These are phyloP conservation scores for Plectropomus leopardus DNA, from an alignment of 2,113 vertebrate species.

Conservation along the genomic window DNA sequence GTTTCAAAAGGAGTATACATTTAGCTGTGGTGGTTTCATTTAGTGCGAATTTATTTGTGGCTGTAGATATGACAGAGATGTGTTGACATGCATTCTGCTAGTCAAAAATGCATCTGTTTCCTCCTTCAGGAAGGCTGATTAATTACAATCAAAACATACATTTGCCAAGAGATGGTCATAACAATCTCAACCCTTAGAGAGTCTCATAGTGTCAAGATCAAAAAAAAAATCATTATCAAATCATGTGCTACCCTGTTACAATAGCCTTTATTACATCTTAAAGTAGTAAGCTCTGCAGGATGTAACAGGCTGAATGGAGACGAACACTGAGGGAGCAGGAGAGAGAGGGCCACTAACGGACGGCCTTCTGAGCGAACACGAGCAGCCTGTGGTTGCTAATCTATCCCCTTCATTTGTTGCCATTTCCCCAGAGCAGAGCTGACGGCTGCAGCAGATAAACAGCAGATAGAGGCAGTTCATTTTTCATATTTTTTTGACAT, in stretches of 20 bases:
- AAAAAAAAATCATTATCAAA: conserved; percentile 13
- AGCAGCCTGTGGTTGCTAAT: conserved; percentile 84
- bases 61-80: neutral
- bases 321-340: neutral
- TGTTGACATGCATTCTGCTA: neutral
- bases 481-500: neutral
- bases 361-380: conserved; percentile 54
- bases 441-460: conserved; percentile 76
- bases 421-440: conserved; percentile 82
- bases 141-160: neutral
- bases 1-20: neutral
- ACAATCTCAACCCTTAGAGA: neutral
- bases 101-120: neutral
- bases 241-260: neutral
- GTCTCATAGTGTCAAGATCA: neutral
- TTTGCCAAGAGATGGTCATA: neutral
- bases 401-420: conserved; percentile 81
- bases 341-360: conserved; percentile 65
- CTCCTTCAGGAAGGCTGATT: neutral
- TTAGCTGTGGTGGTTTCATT: neutral
- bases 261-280: neutral
- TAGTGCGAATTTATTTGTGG: neutral
- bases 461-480: conserved; percentile 68
- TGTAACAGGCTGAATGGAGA: neutral
- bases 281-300: neutral